Percentiles rank a stretch among this genome's conserved stretches.
Evolutionary conservation across 2,888 invertebrate genomes (phyloP).

Genomic region (Rhopalosiphum nymphaeae): DNA sequence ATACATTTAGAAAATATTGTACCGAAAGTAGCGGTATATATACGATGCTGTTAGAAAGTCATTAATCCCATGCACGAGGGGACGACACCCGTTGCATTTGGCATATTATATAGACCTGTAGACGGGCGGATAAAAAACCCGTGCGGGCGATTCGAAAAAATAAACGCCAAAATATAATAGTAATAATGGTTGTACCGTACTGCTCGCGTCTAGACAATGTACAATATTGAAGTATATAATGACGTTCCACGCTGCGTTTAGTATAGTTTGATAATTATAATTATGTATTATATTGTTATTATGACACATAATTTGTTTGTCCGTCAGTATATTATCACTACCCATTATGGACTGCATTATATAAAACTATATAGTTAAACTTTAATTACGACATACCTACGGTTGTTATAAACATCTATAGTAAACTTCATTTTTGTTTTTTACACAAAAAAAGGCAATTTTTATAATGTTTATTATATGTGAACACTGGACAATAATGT

Average conservation of each 20-base stretch:
- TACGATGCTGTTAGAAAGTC: conserved; percentile 39
- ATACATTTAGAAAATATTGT: conserved; percentile 49
- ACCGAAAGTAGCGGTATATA: neutral
- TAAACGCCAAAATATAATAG: neutral
- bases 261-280: neutral
- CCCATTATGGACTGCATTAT: neutral
- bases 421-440: neutral
- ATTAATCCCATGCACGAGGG: conserved; percentile 45
- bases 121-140: conserved; percentile 5
- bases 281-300: neutral
- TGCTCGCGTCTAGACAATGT: neutral
- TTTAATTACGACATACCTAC: neutral
- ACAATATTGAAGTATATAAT: neutral
- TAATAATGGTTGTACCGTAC: neutral
- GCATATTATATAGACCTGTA: neutral
- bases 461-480: neutral
- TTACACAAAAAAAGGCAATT: neutral
- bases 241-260: neutral
- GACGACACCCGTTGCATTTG: conserved; percentile 50
- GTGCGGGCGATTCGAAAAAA: conserved; percentile 23
- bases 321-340: neutral
- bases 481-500: neutral
- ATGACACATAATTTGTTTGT: neutral
- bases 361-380: neutral
- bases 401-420: neutral